Evolutionary conservation across 2,797 vertebrate species (phyloP).

Genomic region (Muraenolepis orangiensis): DNA sequence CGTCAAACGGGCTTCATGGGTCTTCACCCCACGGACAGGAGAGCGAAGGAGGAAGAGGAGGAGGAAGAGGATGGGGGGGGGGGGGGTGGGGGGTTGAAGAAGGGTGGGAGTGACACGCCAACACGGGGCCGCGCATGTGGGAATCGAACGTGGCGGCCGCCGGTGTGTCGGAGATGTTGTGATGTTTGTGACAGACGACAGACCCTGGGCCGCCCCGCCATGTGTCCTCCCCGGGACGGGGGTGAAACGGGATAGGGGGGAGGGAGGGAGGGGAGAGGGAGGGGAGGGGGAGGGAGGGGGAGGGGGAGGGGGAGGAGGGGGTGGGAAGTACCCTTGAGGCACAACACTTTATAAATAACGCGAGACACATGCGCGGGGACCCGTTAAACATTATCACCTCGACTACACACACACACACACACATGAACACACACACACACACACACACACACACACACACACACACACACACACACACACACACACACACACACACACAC

Average conservation of each 20-base stretch:
- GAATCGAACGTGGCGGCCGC: too few species aligned
- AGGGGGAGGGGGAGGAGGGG: conserved; percentile 53
- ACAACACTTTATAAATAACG: conserved; percentile 77
- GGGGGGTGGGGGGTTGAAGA: too few species aligned
- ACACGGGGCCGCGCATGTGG: too few species aligned
- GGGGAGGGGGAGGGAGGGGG: conserved; percentile 49
- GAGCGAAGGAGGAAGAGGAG: too few species aligned
- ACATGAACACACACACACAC: neutral
- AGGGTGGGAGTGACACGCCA: too few species aligned
- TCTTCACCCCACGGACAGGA: too few species aligned
- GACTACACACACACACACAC: conserved; percentile 26
- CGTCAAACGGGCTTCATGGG: too few species aligned
- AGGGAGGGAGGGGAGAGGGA: too few species aligned
- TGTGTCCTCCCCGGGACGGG: conserved; percentile 37
- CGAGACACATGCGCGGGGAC: conserved; percentile 59
- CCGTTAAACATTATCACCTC: conserved; percentile 67
- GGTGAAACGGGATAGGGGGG: conserved; percentile 57
- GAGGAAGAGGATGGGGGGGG: too few species aligned
- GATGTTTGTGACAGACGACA: neutral
- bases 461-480: conserved; percentile 12
- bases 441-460: neutral
- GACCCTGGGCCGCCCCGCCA: conserved; percentile 53
- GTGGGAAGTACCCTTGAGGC: conserved; percentile 66
- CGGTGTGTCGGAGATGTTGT: too few species aligned
- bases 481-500: conserved; percentile 19